phyloP scores from a whole-genome alignment of 2,797 vertebrate genomes.

The Eulemur coronatus region DNA sequence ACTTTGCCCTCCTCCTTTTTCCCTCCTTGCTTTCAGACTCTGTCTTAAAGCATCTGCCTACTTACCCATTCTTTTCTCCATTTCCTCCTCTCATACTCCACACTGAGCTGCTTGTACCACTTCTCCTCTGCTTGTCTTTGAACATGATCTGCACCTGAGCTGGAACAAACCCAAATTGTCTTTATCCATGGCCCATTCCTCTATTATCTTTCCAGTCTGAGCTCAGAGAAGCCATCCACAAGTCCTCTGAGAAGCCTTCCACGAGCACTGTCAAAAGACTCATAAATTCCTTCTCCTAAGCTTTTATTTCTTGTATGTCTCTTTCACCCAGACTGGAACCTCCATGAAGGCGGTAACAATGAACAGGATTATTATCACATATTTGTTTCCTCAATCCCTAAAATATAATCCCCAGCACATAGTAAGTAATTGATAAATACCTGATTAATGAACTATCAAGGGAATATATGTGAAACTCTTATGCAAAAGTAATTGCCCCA shows the following conservation, averaged over 20 bases:
- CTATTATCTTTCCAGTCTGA: not conserved
- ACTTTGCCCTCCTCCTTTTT: not conserved
- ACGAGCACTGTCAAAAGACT: not conserved
- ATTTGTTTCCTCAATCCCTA: not conserved
- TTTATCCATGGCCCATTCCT: not conserved
- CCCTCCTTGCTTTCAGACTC: not conserved
- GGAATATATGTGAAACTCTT: not conserved
- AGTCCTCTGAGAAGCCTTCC: not conserved
- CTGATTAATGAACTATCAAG: not conserved
- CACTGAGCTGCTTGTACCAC: not conserved
- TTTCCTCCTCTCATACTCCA: not conserved
- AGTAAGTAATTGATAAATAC: not conserved
- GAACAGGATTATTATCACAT: not conserved
- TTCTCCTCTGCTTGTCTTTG: not conserved
- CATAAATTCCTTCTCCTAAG: not conserved
- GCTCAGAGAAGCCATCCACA: not conserved
- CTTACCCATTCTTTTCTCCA: not conserved
- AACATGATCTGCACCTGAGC: not conserved
- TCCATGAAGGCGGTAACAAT: not conserved
- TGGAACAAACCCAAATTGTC: not conserved
- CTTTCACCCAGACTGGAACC: not conserved
- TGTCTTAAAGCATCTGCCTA: not conserved
- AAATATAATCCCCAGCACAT: not conserved
- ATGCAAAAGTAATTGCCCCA: not conserved
- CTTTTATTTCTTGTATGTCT: not conserved